A percentile compares a stretch with the other conserved stretches of the same genome.
phyloP scores from a whole-genome alignment of 2,113 vertebrate genomes.

The Ammodytes marinus region DNA sequence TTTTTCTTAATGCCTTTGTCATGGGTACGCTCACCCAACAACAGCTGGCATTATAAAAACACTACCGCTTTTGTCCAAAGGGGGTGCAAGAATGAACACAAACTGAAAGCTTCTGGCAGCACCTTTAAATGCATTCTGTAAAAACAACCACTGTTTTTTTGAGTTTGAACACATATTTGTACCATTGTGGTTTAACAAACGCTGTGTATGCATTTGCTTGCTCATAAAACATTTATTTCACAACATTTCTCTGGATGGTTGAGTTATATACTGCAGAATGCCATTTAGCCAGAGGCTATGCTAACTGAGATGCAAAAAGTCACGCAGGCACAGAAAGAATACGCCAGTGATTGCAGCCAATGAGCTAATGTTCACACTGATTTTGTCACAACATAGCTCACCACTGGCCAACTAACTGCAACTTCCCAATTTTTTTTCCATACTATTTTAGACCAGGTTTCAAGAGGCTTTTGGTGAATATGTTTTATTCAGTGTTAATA shows the following conservation, averaged over 20 bases:
- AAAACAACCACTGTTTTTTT: not conserved
- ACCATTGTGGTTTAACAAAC: not conserved
- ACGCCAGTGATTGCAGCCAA: slow-evolving; percentile 24
- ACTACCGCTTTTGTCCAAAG: too few species aligned
- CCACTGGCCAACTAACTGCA: not conserved
- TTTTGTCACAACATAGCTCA: slow-evolving; percentile 14
- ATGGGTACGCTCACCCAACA: too few species aligned
- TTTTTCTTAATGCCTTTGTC: too few species aligned
- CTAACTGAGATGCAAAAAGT: slow-evolving; percentile 8
- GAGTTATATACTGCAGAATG: not conserved
- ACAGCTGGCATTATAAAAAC: too few species aligned
- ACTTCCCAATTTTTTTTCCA: too few species aligned
- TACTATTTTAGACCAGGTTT: too few species aligned
- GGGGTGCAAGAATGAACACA: too few species aligned
- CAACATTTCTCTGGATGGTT: not conserved
- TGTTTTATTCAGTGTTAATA: not conserved
- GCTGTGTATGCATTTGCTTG: not conserved
- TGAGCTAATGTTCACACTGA: slow-evolving; percentile 1
- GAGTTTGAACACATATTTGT: not conserved
- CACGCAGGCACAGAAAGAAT: slow-evolving; percentile 14
- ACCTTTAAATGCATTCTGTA: not conserved
- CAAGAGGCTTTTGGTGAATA: not conserved
- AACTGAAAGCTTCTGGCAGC: too few species aligned
- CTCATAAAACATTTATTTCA: not conserved
- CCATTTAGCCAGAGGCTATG: not conserved